Percentiles rank a stretch among this genome's conserved stretches.
Conservation (phyloP, 2,888 invertebrate genomes). For the Leptinotarsa juncta region DNA sequence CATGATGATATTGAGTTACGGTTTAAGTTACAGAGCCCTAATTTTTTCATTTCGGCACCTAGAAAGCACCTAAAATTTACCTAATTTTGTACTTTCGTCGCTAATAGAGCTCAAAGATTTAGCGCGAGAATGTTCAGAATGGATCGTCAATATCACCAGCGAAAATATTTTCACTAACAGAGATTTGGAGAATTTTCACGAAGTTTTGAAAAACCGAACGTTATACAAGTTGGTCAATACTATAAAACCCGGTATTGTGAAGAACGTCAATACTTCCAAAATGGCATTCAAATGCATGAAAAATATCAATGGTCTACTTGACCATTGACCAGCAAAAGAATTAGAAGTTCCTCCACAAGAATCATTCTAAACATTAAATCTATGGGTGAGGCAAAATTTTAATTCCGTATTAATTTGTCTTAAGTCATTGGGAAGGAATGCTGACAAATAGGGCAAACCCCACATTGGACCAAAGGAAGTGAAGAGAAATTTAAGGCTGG, state of each 20-base stretch:
- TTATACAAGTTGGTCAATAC: conserved; percentile 91
- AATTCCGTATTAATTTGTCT: conserved; percentile 79
- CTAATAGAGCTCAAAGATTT: too few relatives aligned
- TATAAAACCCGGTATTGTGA: conserved; percentile 83
- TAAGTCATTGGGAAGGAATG: conserved; percentile 65
- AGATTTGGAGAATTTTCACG: conserved; percentile 93
- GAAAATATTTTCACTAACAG: conserved; percentile 88
- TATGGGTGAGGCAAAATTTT: conserved; percentile 92
- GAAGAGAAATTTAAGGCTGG: conserved; percentile 95
- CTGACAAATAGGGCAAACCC: conserved; percentile 84
- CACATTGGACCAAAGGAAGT: conserved; percentile 96
- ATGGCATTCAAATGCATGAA: conserved; percentile 99
- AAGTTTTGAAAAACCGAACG: conserved; percentile 89
- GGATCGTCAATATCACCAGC: conserved; percentile 90
- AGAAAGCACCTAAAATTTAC: too few relatives aligned
- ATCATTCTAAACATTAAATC: conserved; percentile 96
- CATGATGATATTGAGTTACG: too few relatives aligned
- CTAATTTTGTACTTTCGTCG: too few relatives aligned
- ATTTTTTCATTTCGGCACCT: too few relatives aligned
- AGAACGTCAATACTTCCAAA: conserved; percentile 87
- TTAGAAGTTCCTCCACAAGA: conserved; percentile 95
- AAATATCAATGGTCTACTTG: conserved; percentile 94
- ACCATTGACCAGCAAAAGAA: conserved; percentile 74
- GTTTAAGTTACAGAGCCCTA: too few relatives aligned
- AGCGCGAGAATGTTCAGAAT: conserved; percentile 82